Base-by-base conservation (phyloP, 2,797 vertebrate genomes). In the Anisognathus igniventris region DNA sequence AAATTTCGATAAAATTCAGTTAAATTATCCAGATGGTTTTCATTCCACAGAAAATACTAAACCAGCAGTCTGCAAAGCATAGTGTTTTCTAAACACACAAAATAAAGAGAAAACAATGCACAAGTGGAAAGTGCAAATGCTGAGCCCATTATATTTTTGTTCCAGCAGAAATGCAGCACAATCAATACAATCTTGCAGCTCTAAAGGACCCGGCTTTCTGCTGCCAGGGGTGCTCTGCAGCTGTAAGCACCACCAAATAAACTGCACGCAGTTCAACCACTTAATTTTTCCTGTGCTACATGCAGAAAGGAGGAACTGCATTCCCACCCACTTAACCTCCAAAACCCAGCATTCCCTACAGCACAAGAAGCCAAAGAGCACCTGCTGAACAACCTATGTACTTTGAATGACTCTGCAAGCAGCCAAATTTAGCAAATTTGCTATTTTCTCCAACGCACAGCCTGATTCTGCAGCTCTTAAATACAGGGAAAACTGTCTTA, bases 21-120 rank as follows among this genome's bases (percentile, higher is more conserved):
- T 95, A 97, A 97, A 97, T 97, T 96, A 96, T 83, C 96, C 96
- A 98, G 97, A 97, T 97, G 93, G 94, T 97, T 97, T 96, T 96
- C 97, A 97, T 98, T 98, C 98, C 97, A 97, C 85, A 91, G 96
- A 97, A 98, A 97, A 97, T 51, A 96, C 93, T 90, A 95, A 96
- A 93, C 92, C 96, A 97, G 97, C 97, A 97, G 93, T 97, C 97
- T 97, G 96, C 94, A 92, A 93, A 93, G 86, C 87, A 93, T 37
- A 95, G 94, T 94, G 75, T 97, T 98, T 97, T 97, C 97, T 92
- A 98, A 98, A 98, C 93, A 97, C 92, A 97, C 95, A 96, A 97
- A 98, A 98, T 97, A 91, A 96, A 96, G 95, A 95, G 95, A 97
- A 97, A 97, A 96, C 94, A 97, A 96, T 91, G 71, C 94, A 94